Evolutionary conservation across 1,140 invertebrate genomes (phyloP).

Genomic region (Hypsibius dujardini): DNA sequence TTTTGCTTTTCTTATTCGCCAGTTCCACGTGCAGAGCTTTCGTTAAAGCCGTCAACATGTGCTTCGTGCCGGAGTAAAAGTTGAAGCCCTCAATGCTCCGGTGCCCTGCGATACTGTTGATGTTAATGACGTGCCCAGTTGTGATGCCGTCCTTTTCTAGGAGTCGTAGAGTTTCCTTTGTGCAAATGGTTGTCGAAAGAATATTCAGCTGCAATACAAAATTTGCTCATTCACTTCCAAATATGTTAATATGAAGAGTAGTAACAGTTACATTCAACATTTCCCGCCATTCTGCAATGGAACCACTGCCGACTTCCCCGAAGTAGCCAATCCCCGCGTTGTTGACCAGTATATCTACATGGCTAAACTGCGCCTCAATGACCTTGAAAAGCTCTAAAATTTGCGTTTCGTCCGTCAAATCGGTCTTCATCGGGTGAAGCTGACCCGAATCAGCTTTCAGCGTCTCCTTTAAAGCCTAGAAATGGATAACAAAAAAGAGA

Average conservation of each 20-base stretch:
- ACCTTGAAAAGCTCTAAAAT: slow-evolving; percentile 46
- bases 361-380: slow-evolving; percentile 42
- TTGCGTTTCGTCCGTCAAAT: slow-evolving; percentile 46
- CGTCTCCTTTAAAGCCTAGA: no score
- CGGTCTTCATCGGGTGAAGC: slow-evolving; percentile 26
- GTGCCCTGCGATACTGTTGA: slow-evolving; percentile 38
- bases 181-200: slow-evolving; percentile 46
- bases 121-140: slow-evolving; percentile 49
- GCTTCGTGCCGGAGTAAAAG: slow-evolving; percentile 48
- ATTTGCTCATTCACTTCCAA: not conserved
- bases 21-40: slow-evolving; percentile 47
- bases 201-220: slow-evolving; percentile 39
- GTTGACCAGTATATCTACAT: slow-evolving; percentile 51
- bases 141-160: slow-evolving; percentile 45
- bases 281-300: not conserved
- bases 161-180: slow-evolving; percentile 43
- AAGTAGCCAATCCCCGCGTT: slow-evolving; percentile 42
- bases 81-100: no score
- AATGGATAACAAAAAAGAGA: no score
- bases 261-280: not conserved
- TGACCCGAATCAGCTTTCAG: no score
- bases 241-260: no score
- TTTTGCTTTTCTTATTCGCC: slow-evolving; percentile 37
- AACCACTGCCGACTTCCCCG: not conserved
- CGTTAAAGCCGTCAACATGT: slow-evolving; percentile 46